These are phyloP conservation scores for Archivesica marissinica DNA, from an alignment of 1,140 invertebrate species.

Conservation along the genomic window DNA sequence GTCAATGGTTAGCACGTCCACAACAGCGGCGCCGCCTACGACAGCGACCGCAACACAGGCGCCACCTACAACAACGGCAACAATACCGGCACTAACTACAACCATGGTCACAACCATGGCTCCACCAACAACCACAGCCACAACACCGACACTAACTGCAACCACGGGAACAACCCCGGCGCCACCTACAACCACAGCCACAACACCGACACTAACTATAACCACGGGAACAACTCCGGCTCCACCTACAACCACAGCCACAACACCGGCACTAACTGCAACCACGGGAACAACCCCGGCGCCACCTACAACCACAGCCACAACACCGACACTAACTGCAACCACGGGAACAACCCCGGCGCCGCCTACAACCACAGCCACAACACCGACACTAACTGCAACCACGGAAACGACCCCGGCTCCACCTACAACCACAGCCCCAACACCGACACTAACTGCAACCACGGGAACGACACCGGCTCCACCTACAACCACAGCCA, in stretches of 20 bases:
- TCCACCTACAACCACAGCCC: not conserved
- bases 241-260: not conserved
- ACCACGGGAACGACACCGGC: not conserved
- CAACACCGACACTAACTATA: not conserved
- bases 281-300: not conserved
- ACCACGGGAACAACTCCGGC: not conserved
- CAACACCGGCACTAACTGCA: not conserved
- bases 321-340: not conserved
- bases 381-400: not conserved
- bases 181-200: not conserved
- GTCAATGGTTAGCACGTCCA: too few species aligned
- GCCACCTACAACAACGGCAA: not conserved
- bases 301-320: not conserved
- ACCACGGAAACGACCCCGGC: not conserved
- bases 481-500: not conserved
- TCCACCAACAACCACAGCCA: too few species aligned
- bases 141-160: not conserved
- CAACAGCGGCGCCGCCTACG: not conserved
- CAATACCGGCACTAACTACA: not conserved
- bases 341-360: not conserved
- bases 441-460: not conserved
- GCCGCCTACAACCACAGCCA: not conserved
- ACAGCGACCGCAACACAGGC: not conserved
- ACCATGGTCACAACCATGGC: too few species aligned
- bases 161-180: slow-evolving; percentile 2